Evolutionary conservation across 1,140 invertebrate genomes (phyloP).

Genomic region (Dendroctonus ponderosae): DNA sequence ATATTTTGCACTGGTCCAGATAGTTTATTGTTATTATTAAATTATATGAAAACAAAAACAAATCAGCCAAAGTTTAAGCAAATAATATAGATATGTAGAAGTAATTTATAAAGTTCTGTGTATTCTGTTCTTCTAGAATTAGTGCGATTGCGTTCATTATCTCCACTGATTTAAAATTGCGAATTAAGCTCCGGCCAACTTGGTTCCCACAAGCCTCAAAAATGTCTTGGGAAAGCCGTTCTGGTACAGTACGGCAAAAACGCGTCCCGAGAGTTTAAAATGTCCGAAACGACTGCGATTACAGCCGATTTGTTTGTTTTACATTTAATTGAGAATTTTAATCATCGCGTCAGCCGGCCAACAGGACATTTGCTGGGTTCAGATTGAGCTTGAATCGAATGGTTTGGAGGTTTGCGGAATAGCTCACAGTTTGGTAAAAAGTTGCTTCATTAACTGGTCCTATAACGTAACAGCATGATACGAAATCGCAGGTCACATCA

Average conservation of each 20-base stretch:
- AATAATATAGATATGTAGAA: too few species aligned
- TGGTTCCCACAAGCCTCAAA: constrained; percentile 31
- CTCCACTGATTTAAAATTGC: too few species aligned
- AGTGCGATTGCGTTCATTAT: too few species aligned
- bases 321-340: constrained; percentile 38
- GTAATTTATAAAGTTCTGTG: too few species aligned
- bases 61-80: too few species aligned
- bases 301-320: constrained; percentile 37
- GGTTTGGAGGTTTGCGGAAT: constrained; percentile 16
- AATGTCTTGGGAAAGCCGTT: constrained; percentile 30
- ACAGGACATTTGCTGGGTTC: constrained; percentile 25
- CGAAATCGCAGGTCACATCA: background rate
- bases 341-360: constrained; percentile 17
- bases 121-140: too few species aligned
- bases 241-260: constrained; percentile 33
- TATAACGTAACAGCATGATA: background rate
- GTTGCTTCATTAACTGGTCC: constrained; percentile 17
- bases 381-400: constrained; percentile 26
- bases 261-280: constrained; percentile 25
- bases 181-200: constrained; percentile 10
- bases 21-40: too few species aligned
- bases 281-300: constrained; percentile 36
- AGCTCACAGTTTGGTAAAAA: constrained; percentile 7
- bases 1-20: too few species aligned
- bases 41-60: too few species aligned